phyloP scores from a whole-genome alignment of 2,113 vertebrate species.

The Crotalus helleri region DNA sequence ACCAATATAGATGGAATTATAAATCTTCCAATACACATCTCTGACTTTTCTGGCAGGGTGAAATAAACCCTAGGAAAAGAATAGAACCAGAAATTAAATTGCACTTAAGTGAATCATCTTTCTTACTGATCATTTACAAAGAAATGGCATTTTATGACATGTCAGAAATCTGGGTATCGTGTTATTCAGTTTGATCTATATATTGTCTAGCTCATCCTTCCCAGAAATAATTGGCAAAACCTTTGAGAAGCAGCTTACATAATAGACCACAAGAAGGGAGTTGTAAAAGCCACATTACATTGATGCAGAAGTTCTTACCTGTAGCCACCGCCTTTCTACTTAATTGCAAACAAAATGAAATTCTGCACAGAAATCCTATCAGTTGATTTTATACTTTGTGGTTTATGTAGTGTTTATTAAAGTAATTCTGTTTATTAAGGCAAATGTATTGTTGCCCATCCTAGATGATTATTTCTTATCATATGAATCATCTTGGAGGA shows the following conservation, averaged over 20 bases:
- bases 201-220: not conserved
- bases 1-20: slow-evolving; percentile 98
- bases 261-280: not conserved
- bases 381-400: not conserved
- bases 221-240: not conserved
- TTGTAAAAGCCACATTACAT: not conserved
- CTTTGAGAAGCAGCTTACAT: not conserved
- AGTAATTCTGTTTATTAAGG: not conserved
- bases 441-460: not conserved
- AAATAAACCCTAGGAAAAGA: slow-evolving; percentile 85
- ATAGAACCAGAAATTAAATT: slow-evolving; percentile 7
- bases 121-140: not conserved
- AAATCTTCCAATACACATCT: slow-evolving; percentile 99
- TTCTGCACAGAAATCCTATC: not conserved
- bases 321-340: not conserved
- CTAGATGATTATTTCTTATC: not conserved
- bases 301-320: not conserved
- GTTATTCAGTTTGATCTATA: not conserved
- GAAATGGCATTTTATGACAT: not conserved
- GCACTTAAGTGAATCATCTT: not conserved
- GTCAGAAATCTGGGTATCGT: not conserved
- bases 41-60: slow-evolving; percentile 96
- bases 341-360: not conserved
- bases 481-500: not conserved
- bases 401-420: not conserved